phyloP scores from a whole-genome alignment of 64 coral and sea anemone species.

The Anthopleura sola region DNA sequence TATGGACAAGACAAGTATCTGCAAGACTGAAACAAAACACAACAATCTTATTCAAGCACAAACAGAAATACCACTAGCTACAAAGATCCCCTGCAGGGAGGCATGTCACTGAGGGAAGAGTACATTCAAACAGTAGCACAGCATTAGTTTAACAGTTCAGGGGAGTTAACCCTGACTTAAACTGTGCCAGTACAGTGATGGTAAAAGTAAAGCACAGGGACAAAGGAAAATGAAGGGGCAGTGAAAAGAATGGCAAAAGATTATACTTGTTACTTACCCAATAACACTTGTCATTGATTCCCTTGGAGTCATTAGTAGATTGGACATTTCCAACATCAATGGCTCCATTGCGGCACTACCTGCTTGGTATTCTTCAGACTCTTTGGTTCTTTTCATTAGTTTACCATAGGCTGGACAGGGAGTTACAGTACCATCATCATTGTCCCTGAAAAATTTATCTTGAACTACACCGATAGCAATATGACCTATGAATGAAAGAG shows the following conservation, averaged over 20 bases:
- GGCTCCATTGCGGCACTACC: constrained; percentile 13
- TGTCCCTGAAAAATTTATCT: constrained; percentile 8
- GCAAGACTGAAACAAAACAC: constrained; percentile 7
- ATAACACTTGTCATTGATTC: not conserved
- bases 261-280: not conserved
- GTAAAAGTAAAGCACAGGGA: too few relatives aligned
- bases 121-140: too few relatives aligned
- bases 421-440: not conserved
- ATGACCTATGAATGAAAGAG: not conserved
- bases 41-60: too few relatives aligned
- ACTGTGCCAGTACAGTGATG: too few relatives aligned
- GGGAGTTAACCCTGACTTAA: too few relatives aligned
- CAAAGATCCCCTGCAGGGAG: too few relatives aligned
- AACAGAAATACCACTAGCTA: too few relatives aligned
- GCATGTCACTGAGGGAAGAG: too few relatives aligned
- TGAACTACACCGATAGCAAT: not conserved
- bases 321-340: not conserved
- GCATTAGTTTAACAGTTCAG: too few relatives aligned
- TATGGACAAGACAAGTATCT: not conserved
- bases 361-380: not conserved
- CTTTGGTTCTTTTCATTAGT: not conserved
- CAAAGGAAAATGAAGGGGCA: too few relatives aligned
- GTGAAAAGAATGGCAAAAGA: too few relatives aligned
- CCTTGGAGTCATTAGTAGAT: not conserved
- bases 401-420: not conserved